Evolutionary conservation across 2,113 vertebrate genomes (phyloP).

Genomic region (Phaethon lepturus): DNA sequence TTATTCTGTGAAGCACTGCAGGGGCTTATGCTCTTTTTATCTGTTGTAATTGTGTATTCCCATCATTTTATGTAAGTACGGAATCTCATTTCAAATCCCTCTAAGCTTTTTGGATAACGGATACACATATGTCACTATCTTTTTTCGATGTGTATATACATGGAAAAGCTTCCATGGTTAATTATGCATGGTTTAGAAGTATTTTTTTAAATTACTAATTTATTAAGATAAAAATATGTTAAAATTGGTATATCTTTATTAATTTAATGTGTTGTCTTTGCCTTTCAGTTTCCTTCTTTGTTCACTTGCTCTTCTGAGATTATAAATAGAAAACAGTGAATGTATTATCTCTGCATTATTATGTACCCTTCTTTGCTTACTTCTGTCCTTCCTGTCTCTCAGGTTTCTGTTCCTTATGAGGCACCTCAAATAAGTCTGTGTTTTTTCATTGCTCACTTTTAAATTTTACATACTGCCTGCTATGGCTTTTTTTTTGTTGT

Average conservation of each 20-base stretch:
- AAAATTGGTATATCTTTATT: neutral
- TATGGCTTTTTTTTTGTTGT: neutral
- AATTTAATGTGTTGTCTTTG: neutral
- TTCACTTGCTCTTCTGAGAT: neutral
- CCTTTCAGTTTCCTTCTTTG: neutral
- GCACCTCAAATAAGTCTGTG: neutral
- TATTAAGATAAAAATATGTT: neutral
- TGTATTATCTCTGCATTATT: neutral
- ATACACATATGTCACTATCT: neutral
- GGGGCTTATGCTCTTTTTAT: neutral
- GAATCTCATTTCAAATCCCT: slow-evolving; percentile 8
- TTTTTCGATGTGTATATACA: neutral
- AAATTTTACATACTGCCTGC: neutral
- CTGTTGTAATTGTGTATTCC: neutral
- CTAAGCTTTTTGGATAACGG: neutral
- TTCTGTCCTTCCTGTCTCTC: neutral
- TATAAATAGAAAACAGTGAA: neutral
- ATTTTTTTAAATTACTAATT: neutral
- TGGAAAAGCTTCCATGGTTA: neutral
- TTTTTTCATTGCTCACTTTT: neutral
- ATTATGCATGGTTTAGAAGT: neutral
- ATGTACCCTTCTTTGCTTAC: neutral
- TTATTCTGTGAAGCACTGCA: neutral
- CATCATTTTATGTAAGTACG: neutral
- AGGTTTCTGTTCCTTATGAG: neutral